phyloP scores from a whole-genome alignment of 2,888 invertebrate genomes.

The Drosophila peninsularis region DNA sequence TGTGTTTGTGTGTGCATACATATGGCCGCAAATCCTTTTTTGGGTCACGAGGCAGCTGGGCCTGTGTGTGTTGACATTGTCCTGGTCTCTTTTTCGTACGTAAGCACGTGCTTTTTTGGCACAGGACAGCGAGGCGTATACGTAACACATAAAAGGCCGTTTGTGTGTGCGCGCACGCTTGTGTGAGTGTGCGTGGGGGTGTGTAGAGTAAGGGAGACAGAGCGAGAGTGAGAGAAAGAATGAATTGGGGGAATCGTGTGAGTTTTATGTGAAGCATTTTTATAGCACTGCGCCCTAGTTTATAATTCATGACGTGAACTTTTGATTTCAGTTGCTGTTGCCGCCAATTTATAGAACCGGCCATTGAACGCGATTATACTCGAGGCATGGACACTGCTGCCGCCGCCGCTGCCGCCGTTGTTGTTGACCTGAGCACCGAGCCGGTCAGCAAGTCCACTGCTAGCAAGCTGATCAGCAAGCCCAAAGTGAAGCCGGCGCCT shows the following conservation, averaged over 20 bases:
- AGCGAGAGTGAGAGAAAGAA: not conserved
- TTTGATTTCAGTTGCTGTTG: conserved; percentile 61
- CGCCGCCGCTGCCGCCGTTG: conserved; percentile 72
- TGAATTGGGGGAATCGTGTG: not conserved
- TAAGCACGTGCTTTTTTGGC: conserved; percentile 75
- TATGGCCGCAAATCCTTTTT: conserved; percentile 58
- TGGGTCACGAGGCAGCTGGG: conserved; percentile 74
- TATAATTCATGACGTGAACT: conserved; percentile 60
- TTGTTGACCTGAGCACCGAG: conserved; percentile 66
- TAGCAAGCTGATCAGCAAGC: conserved; percentile 43
- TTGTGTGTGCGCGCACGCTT: conserved; percentile 8
- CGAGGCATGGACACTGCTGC: conserved; percentile 72
- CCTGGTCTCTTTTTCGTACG: conserved; percentile 71
- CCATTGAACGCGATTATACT: conserved; percentile 24
- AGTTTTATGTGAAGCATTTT: conserved; percentile 25
- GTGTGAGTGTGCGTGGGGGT: not conserved
- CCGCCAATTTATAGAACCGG: conserved; percentile 39
- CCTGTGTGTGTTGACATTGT: conserved; percentile 74
- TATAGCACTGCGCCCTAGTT: conserved; percentile 44
- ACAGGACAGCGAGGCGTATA: conserved; percentile 57
- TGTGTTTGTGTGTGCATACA: not conserved
- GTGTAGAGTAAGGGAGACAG: not conserved
- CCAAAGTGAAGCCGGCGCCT: conserved; percentile 34
- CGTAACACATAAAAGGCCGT: conserved; percentile 58
- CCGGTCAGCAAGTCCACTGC: conserved; percentile 48